Conservation (phyloP, 2,888 invertebrate genomes). For the Podotricha telesiphe region DNA sequence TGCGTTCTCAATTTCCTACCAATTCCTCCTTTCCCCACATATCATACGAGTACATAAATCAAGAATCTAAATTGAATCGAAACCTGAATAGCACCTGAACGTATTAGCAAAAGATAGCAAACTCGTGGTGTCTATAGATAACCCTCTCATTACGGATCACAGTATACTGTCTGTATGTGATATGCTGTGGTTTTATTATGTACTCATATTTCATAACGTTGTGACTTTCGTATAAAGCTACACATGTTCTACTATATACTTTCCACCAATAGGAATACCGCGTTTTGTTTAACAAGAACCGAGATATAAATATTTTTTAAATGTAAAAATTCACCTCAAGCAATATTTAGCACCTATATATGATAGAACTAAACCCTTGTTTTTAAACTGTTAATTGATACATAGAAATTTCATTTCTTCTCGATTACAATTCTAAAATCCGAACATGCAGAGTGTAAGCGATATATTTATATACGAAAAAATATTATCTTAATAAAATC, state of each 20-base stretch:
- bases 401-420: no score
- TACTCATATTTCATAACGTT: neutral
- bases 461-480: no score
- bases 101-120: conserved; percentile 5
- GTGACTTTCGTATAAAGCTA: neutral
- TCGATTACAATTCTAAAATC: no score
- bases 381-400: no score
- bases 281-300: no score
- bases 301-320: no score
- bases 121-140: conserved; percentile 9
- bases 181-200: neutral
- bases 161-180: neutral
- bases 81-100: conserved; percentile 30
- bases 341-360: no score
- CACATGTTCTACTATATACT: neutral
- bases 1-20: conserved; percentile 39
- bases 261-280: no score
- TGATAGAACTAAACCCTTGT: no score
- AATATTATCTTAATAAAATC: no score
- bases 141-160: conserved; percentile 1
- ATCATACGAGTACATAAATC: conserved; percentile 41
- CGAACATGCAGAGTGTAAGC: no score
- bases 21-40: conserved; percentile 35
- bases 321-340: no score
- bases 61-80: conserved; percentile 43